Percentiles rank a stretch among this genome's conserved stretches.
Evolutionary conservation across 1,140 invertebrate genomes (phyloP).

Genomic region (Neodiprion pinetum): DNA sequence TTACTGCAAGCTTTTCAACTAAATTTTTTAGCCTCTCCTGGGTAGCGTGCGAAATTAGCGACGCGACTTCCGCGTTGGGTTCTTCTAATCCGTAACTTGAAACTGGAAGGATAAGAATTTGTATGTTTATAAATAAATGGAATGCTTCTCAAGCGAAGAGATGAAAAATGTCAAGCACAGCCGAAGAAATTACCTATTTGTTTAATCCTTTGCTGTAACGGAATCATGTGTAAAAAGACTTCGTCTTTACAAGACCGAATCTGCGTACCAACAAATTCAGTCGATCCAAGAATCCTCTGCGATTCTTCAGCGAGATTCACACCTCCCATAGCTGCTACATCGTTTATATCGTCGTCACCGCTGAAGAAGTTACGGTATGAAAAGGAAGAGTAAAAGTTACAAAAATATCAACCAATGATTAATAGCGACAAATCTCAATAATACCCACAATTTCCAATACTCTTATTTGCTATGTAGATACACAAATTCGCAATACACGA

Average conservation of each 20-base stretch:
- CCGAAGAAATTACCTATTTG: constrained; percentile 67
- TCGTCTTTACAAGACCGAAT: constrained; percentile 97
- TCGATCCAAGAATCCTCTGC: constrained; percentile 92
- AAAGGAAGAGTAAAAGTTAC: constrained; percentile 42
- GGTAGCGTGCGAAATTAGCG: constrained; percentile 92
- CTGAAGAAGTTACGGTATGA: constrained; percentile 50
- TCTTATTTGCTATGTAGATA: constrained; percentile 22
- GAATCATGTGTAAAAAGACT: constrained; percentile 80
- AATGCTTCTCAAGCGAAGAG: constrained; percentile 32
- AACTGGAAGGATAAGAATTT: constrained; percentile 53
- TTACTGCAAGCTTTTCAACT: constrained; percentile 91
- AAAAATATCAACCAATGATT: neutral
- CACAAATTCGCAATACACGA: neutral
- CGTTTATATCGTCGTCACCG: constrained; percentile 95
- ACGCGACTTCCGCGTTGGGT: constrained; percentile 85
- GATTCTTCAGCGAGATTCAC: constrained; percentile 98
- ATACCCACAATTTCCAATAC: constrained; percentile 33
- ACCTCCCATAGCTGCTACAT: constrained; percentile 98
- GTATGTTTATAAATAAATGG: neutral
- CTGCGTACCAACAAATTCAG: constrained; percentile 95
- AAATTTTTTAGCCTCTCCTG: constrained; percentile 93
- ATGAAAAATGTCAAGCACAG: constrained; percentile 12
- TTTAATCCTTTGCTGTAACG: constrained; percentile 81
- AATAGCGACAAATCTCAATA: neutral
- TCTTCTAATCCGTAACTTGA: constrained; percentile 86